These are phyloP conservation scores for Sesamia inferens DNA, from an alignment of 2,888 invertebrate genomes.

Conservation along the genomic window DNA sequence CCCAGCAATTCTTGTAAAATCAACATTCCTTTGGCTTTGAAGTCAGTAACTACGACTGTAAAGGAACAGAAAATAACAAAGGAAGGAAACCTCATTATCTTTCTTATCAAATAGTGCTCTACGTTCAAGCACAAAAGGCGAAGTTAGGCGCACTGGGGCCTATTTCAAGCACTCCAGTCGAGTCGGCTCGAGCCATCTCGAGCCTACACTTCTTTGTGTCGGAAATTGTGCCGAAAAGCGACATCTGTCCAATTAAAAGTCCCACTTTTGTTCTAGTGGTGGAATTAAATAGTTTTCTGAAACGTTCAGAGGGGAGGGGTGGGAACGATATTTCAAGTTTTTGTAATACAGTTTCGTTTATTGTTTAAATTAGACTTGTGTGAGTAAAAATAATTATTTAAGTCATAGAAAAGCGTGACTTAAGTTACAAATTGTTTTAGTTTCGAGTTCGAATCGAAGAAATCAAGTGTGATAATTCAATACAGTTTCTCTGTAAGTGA, in stretches of 20 bases:
- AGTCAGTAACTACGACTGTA: slow-evolving; percentile 9
- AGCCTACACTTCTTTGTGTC: slow-evolving; percentile 48
- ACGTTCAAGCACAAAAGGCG: slow-evolving; percentile 55
- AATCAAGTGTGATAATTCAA: too few relatives aligned
- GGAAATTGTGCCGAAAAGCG: slow-evolving; percentile 60
- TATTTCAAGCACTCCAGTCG: slow-evolving; percentile 46
- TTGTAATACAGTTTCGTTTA: too few relatives aligned
- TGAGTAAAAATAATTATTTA: background rate
- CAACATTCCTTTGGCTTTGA: slow-evolving; percentile 24
- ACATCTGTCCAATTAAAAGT: slow-evolving; percentile 62
- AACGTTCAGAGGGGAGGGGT: too few relatives aligned
- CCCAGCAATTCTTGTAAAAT: background rate
- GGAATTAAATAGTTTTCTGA: slow-evolving; percentile 39
- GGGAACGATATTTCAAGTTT: too few relatives aligned
- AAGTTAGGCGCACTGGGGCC: slow-evolving; percentile 43
- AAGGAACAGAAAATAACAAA: slow-evolving; percentile 43
- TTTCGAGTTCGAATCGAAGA: too few relatives aligned
- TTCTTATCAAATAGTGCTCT: slow-evolving; percentile 61
- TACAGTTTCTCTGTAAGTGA: too few relatives aligned
- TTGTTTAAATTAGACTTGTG: background rate
- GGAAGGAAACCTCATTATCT: slow-evolving; percentile 57
- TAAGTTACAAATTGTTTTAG: background rate
- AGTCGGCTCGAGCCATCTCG: slow-evolving; percentile 25
- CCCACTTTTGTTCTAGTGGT: slow-evolving; percentile 28
- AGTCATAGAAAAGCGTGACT: background rate